Base-by-base conservation (phyloP, 2,888 invertebrate species). In the Galeopsomyia nigrocyanea region DNA sequence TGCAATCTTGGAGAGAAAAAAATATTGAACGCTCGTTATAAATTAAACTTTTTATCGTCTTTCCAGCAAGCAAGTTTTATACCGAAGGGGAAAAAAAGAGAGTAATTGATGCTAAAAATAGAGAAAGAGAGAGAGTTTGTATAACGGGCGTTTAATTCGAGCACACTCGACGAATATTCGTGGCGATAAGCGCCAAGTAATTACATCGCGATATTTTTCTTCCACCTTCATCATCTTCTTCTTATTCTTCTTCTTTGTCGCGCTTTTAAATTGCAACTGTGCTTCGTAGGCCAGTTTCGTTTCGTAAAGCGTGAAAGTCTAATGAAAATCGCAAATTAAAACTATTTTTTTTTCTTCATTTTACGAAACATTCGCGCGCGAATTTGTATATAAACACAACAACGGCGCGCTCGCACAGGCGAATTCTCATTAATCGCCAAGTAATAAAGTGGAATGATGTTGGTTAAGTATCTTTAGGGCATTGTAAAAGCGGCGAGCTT, bases 141-240 rank as follows among this genome's bases (percentile, higher is more conserved):
- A 68, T 64, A 68, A 68, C 67, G 65, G 46, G 56, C 31, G 60
- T 74, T 71, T 74, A 71, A 74, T 74, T 68, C 71, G 62, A 74
- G 64, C 65, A 61, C 46, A 68, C 65, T 62, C 65, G 61, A 64
- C 60, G 68, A 74, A 68, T 71, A 68, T 71, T 62, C 61, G 56
- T 5, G 26, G 64, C 56, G 71, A 71, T 74, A 74, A 68, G 56
- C 53, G 51, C 56, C 39, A n/a, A 49, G 62, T 74, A 71, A 71
- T 74, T 74, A 65, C 68, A 57, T 57, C 16, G 68, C 71, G 60
- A 68, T 74, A 53, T 51, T 63, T 68, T 39, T 56, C 56, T 5
- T 60, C 62, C 64, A 63, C 64, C 26, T 49, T 17, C 50, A 5
- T 53, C 56, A 21, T 5, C 46, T 47, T 61, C 51, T 10, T 56